These are phyloP conservation scores for Mormyrops boulengeri DNA, from an alignment of 2,797 vertebrate genomes.

Conservation along the genomic window DNA sequence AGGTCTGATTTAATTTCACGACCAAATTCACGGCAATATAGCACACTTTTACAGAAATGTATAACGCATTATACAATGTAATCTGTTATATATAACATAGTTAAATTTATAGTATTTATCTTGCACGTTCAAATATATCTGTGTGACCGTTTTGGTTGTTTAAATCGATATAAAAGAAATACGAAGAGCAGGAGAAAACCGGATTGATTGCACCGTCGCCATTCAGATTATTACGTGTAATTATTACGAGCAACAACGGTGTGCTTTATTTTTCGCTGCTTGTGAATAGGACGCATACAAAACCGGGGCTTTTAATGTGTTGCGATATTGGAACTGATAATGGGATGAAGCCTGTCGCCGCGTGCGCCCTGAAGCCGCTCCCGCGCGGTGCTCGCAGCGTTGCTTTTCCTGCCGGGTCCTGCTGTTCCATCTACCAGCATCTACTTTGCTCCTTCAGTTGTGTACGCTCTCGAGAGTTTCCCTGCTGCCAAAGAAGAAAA, in stretches of 20 bases:
- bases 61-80: background rate
- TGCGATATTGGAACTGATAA: background rate
- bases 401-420: conserved; percentile 14
- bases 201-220: background rate
- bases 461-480: background rate
- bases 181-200: background rate
- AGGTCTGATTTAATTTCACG: background rate
- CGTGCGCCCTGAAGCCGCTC: background rate
- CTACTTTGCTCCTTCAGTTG: background rate
- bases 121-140: background rate
- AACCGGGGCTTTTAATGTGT: background rate
- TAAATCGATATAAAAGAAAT: background rate
- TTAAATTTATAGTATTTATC: background rate
- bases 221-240: background rate
- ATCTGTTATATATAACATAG: background rate
- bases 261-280: conserved; percentile 5
- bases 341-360: background rate
- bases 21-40: background rate
- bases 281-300: background rate
- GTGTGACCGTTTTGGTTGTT: background rate
- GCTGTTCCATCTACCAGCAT: background rate
- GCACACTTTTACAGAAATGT: background rate
- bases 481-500: background rate
- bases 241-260: background rate
- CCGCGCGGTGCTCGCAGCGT: background rate